Conservation (phyloP, 2,888 invertebrate species). For the Ophion obscuratus region DNA sequence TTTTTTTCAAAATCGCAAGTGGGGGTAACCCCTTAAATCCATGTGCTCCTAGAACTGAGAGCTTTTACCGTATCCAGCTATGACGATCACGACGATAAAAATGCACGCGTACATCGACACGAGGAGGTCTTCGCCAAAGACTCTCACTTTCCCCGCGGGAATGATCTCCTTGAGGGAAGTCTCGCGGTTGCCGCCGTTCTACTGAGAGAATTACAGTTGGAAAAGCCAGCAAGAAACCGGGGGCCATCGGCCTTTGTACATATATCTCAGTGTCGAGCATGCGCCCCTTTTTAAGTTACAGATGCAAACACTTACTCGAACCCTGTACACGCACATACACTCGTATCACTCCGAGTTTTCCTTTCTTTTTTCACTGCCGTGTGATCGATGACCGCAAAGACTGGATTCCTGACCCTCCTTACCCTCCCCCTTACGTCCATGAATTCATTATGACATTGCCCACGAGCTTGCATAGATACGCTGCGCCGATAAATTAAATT, state of each 20-base stretch:
- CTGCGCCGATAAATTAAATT: slow-evolving; percentile 29
- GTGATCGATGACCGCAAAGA: slow-evolving; percentile 56
- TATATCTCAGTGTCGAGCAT: slow-evolving; percentile 62
- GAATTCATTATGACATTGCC: slow-evolving; percentile 32
- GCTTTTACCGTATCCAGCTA: not conserved
- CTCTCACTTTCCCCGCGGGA: slow-evolving; percentile 79
- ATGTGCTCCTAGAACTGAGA: not conserved
- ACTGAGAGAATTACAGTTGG: slow-evolving; percentile 79
- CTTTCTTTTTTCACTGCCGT: slow-evolving; percentile 46
- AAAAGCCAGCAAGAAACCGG: slow-evolving; percentile 75
- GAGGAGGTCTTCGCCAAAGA: slow-evolving; percentile 72
- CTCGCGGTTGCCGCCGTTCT: slow-evolving; percentile 73
- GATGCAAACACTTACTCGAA: slow-evolving; percentile 31
- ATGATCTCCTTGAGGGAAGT: slow-evolving; percentile 80
- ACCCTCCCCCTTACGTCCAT: not conserved
- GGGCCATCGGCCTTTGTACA: slow-evolving; percentile 75
- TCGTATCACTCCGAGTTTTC: slow-evolving; percentile 21
- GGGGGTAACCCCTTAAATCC: too few relatives aligned
- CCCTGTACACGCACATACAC: not conserved
- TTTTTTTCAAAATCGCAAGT: too few relatives aligned
- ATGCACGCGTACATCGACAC: not conserved
- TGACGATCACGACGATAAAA: not conserved
- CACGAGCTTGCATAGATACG: slow-evolving; percentile 41
- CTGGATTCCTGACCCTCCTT: slow-evolving; percentile 44
- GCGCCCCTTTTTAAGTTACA: slow-evolving; percentile 44